phyloP scores from a whole-genome alignment of 1,140 invertebrate genomes.

The Penaeus japonicus region DNA sequence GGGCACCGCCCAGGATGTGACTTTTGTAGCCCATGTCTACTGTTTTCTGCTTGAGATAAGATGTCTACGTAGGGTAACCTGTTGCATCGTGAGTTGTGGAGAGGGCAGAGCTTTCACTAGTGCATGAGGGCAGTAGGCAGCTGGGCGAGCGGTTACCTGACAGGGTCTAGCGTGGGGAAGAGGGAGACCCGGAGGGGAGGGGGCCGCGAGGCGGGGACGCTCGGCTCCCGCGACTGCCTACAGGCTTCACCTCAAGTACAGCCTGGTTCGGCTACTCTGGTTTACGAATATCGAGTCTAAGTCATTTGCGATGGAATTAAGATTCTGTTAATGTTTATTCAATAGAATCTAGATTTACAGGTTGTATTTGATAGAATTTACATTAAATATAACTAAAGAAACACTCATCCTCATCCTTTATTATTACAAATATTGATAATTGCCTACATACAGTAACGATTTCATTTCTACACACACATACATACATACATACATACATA shows the following conservation, averaged over 20 bases:
- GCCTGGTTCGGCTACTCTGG: no score
- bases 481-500: neutral
- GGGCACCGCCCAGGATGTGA: neutral
- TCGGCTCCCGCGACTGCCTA: neutral
- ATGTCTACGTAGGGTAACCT: neutral
- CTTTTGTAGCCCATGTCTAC: no score
- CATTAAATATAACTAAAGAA: no score
- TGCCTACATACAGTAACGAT: neutral
- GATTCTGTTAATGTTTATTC: no score
- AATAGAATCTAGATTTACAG: no score
- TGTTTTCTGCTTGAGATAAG: no score
- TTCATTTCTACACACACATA: neutral
- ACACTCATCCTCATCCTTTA: no score
- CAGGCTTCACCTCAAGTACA: neutral
- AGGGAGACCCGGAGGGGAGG: conserved; percentile 17
- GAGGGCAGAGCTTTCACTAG: conserved; percentile 18
- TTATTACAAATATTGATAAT: neutral
- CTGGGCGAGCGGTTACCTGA: neutral
- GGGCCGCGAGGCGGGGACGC: neutral
- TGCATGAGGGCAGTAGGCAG: neutral
- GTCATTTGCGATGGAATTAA: no score
- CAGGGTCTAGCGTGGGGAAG: neutral
- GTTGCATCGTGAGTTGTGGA: conserved; percentile 25
- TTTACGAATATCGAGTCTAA: no score
- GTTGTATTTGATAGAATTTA: no score